A percentile compares a stretch with the other conserved stretches of the same genome.
Conservation (phyloP, 2,113 vertebrate species). For the Axis porcinus region DNA sequence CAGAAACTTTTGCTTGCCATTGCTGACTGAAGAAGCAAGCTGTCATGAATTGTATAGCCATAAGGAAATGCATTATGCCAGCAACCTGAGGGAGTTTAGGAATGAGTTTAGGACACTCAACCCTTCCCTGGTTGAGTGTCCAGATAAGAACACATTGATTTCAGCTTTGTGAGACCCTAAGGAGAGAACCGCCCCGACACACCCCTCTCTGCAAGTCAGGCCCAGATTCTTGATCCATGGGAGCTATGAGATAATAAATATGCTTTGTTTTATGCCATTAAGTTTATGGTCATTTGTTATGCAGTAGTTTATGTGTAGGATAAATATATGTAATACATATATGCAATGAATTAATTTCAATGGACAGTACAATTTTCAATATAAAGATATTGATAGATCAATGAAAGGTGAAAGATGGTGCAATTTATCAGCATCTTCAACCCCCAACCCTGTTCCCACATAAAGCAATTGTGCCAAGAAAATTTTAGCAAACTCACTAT, state of each 20-base stretch:
- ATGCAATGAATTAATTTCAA: neutral
- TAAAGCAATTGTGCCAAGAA: neutral
- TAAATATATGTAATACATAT: neutral
- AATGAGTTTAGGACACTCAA: no score
- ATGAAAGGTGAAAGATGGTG: neutral
- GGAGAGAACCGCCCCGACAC: rapidly evolving
- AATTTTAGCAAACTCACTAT: neutral
- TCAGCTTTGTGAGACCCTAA: neutral
- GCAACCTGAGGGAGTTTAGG: neutral
- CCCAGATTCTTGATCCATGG: neutral
- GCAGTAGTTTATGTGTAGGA: neutral
- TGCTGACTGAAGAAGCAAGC: neutral
- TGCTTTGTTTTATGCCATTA: neutral
- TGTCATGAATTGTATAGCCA: neutral
- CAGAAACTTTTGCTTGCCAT: neutral
- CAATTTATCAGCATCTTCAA: neutral
- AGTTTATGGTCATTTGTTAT: neutral
- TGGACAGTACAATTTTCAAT: neutral
- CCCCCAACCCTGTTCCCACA: neutral
- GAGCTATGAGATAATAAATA: neutral
- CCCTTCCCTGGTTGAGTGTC: neutral
- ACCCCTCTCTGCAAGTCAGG: rapidly evolving
- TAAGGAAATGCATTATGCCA: neutral
- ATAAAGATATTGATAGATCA: neutral
- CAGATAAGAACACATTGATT: neutral